Percentiles rank a stretch among this genome's conserved stretches.
phyloP scores from a whole-genome alignment of 2,888 invertebrate genomes.

The Cephus runcator region DNA sequence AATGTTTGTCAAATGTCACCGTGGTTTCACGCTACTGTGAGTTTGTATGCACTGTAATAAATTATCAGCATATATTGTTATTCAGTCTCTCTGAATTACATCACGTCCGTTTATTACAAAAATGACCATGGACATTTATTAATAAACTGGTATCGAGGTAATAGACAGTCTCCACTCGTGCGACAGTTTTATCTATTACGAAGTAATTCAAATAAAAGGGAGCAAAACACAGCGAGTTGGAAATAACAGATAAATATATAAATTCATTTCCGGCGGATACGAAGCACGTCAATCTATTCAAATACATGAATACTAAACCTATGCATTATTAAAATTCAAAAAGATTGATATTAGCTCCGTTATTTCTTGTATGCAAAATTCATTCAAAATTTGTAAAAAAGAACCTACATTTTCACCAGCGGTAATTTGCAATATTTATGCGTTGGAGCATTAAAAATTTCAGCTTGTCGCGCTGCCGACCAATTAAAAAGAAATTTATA shows the following conservation, averaged over 20 bases:
- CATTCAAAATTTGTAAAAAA: not conserved
- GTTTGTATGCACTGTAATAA: not conserved
- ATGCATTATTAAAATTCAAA: not conserved
- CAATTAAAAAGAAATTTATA: not conserved
- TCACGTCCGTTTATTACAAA: not conserved
- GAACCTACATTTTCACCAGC: not conserved
- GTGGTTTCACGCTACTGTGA: not conserved
- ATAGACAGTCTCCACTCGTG: not conserved
- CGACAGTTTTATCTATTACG: not conserved
- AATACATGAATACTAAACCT: not conserved
- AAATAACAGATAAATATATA: not conserved
- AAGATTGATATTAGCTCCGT: not conserved
- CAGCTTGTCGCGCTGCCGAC: not conserved
- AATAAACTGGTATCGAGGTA: not conserved
- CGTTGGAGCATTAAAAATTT: not conserved
- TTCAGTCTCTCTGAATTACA: not conserved
- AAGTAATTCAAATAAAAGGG: not conserved
- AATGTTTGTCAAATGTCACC: not conserved
- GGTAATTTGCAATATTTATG: not conserved
- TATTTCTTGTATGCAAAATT: not conserved
- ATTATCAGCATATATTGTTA: not conserved
- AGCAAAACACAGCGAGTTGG: not conserved
- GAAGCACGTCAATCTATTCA: not conserved
- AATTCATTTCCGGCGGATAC: not conserved
- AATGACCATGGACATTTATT: not conserved